Evolutionary conservation across 2,797 vertebrate genomes (phyloP).

Genomic region (Eremophila alpestris): DNA sequence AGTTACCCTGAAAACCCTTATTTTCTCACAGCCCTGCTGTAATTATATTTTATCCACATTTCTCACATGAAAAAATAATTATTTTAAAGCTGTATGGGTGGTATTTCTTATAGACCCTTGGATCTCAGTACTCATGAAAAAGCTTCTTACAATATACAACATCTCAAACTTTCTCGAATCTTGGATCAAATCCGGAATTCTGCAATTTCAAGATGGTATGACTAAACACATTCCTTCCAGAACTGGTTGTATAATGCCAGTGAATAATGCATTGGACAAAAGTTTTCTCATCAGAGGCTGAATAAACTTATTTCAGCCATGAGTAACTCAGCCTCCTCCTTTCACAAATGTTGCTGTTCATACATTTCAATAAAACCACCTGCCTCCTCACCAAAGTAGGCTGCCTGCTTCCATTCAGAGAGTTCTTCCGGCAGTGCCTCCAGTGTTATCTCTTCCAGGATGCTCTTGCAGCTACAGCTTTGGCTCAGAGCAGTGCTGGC

Average conservation of each 20-base stretch:
- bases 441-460: neutral
- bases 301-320: conserved; percentile 25
- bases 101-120: neutral
- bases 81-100: neutral
- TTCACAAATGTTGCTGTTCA: neutral
- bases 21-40: neutral
- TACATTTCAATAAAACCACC: conserved; percentile 22
- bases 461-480: neutral
- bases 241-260: neutral
- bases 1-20: neutral
- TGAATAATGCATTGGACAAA: neutral
- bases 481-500: neutral
- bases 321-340: neutral
- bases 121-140: neutral
- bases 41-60: neutral
- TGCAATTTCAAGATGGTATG: neutral
- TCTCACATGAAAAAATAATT: neutral
- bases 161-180: neutral
- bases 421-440: neutral
- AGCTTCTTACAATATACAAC: neutral
- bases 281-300: conserved; percentile 5
- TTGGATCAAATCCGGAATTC: neutral
- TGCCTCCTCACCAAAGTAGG: neutral
- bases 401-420: neutral
- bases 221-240: conserved; percentile 4